Evolutionary conservation across 2,888 invertebrate species (phyloP).

Genomic region (Lathronympha strigana): DNA sequence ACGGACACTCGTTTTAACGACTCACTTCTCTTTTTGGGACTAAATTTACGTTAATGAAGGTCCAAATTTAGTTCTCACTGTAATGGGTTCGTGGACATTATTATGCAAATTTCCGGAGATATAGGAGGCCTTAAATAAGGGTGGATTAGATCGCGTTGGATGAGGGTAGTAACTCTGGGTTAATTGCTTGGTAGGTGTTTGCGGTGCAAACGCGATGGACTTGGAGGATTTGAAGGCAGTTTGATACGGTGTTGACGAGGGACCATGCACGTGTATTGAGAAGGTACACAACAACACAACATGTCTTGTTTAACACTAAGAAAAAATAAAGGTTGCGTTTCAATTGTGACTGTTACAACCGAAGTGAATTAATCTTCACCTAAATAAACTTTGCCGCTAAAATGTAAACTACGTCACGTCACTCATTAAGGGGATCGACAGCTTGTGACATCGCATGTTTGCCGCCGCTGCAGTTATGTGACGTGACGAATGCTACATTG

Average conservation of each 20-base stretch:
- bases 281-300: too few relatives aligned
- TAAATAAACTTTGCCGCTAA: too few relatives aligned
- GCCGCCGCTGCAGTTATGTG: too few relatives aligned
- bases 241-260: background rate
- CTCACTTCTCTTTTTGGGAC: background rate
- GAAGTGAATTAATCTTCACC: too few relatives aligned
- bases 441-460: too few relatives aligned
- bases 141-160: conserved; percentile 57
- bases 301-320: too few relatives aligned
- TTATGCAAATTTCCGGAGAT: conserved; percentile 60
- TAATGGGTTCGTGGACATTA: conserved; percentile 48
- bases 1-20: background rate
- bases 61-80: conserved; percentile 52
- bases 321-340: too few relatives aligned
- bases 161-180: conserved; percentile 53
- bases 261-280: too few relatives aligned
- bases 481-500: too few relatives aligned
- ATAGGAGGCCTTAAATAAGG: conserved; percentile 57
- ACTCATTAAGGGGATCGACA: too few relatives aligned
- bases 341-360: too few relatives aligned
- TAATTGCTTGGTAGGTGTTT: conserved; percentile 45
- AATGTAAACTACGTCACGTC: too few relatives aligned
- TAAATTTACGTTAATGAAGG: conserved; percentile 51
- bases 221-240: background rate
- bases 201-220: background rate